These are phyloP conservation scores for Noctua janthina DNA, from an alignment of 2,888 invertebrate genomes.

Conservation along the genomic window DNA sequence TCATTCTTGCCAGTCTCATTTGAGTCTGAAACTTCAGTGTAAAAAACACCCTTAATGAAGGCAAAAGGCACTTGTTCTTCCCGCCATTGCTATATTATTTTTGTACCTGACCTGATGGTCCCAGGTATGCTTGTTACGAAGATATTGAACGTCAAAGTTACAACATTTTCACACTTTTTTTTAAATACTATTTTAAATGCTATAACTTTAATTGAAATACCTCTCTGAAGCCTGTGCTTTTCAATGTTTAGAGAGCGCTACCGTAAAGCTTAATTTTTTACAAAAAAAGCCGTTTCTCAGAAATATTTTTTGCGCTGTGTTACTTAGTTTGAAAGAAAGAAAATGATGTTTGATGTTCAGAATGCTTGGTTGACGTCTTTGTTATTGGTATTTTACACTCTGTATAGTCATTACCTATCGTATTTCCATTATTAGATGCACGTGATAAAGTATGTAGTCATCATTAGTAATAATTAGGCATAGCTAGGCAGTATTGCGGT, in stretches of 20 bases:
- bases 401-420: neutral
- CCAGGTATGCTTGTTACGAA: no score
- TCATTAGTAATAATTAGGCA: conserved; percentile 11
- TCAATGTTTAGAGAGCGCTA: neutral
- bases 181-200: neutral
- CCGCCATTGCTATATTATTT: neutral
- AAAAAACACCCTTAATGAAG: neutral
- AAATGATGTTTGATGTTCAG: neutral
- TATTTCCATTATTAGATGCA: neutral
- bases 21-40: neutral
- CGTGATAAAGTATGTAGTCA: neutral
- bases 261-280: no score
- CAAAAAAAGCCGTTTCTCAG: no score
- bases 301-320: no score
- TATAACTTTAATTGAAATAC: neutral
- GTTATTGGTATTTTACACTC: neutral
- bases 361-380: neutral
- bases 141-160: no score
- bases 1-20: neutral
- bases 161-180: neutral
- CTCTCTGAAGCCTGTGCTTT: neutral
- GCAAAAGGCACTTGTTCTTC: neutral
- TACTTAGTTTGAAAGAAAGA: no score
- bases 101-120: neutral
- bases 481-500: neutral